phyloP scores from a whole-genome alignment of 2,113 vertebrate genomes.

The Clarias magur region DNA sequence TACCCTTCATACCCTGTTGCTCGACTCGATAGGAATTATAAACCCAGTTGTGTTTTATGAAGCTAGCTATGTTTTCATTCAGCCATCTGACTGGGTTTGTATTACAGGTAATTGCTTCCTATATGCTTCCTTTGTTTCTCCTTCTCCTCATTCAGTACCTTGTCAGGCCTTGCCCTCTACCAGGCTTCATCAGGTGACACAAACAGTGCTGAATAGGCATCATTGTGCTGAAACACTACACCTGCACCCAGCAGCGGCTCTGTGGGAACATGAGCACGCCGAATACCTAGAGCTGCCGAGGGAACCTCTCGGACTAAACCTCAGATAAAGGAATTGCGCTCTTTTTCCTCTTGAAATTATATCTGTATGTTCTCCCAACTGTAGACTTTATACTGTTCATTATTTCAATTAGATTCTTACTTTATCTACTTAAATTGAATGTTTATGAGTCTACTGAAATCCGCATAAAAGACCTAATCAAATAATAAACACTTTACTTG shows the following conservation, averaged over 20 bases:
- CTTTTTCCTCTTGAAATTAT: background rate
- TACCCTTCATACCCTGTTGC: background rate
- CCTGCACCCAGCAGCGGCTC: constrained; percentile 6
- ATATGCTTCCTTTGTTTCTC: background rate
- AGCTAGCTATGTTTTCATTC: background rate
- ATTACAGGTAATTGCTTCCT: constrained; percentile 4
- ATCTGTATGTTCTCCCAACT: background rate
- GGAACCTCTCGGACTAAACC: background rate
- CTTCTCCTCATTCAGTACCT: constrained; percentile 14
- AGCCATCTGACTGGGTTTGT: background rate
- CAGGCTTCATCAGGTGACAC: constrained; percentile 15
- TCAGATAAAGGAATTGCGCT: background rate
- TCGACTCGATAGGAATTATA: background rate
- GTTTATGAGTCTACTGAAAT: background rate
- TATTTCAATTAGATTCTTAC: background rate
- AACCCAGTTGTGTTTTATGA: background rate
- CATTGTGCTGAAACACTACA: constrained; percentile 23
- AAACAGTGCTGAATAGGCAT: constrained; percentile 10
- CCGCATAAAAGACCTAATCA: background rate
- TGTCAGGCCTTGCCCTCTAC: background rate
- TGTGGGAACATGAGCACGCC: background rate
- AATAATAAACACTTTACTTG: background rate
- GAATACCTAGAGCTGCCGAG: background rate
- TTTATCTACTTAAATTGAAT: background rate
- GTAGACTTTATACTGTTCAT: background rate